Conservation (phyloP, 1,140 invertebrate species). For the Halictus rubicundus region DNA sequence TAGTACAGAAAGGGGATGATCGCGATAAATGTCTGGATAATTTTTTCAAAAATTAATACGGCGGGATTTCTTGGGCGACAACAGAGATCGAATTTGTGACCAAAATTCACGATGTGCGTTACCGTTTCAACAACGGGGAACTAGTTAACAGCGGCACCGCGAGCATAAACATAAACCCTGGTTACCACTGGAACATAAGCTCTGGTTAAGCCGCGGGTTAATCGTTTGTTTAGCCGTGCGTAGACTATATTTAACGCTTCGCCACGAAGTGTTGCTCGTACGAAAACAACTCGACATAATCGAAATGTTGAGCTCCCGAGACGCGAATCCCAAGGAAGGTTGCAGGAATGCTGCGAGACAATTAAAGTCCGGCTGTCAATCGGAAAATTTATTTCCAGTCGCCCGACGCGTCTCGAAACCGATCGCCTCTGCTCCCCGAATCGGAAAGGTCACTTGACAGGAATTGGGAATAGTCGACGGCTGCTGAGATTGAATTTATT, state of each 20-base stretch:
- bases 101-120: conserved; percentile 43
- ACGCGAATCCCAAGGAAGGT: background rate
- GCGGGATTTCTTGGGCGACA: background rate
- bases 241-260: conserved; percentile 69
- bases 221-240: conserved; percentile 72
- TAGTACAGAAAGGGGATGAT: too few relatives aligned
- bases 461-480: too few relatives aligned
- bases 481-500: too few relatives aligned
- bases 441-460: too few relatives aligned
- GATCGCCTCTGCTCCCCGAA: too few relatives aligned
- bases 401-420: background rate
- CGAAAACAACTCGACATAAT: conserved; percentile 65
- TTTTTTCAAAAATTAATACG: too few relatives aligned
- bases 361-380: background rate
- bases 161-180: conserved; percentile 67
- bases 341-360: background rate
- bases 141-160: conserved; percentile 58
- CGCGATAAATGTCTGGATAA: too few relatives aligned
- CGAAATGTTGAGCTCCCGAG: conserved; percentile 43
- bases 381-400: too few relatives aligned
- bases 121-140: conserved; percentile 49
- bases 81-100: conserved; percentile 25
- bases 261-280: conserved; percentile 61
- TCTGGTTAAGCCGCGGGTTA: conserved; percentile 72
- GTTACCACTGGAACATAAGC: conserved; percentile 68